Evolutionary conservation across 2,113 vertebrate species (phyloP).

Genomic region (Saccopteryx leptura): DNA sequence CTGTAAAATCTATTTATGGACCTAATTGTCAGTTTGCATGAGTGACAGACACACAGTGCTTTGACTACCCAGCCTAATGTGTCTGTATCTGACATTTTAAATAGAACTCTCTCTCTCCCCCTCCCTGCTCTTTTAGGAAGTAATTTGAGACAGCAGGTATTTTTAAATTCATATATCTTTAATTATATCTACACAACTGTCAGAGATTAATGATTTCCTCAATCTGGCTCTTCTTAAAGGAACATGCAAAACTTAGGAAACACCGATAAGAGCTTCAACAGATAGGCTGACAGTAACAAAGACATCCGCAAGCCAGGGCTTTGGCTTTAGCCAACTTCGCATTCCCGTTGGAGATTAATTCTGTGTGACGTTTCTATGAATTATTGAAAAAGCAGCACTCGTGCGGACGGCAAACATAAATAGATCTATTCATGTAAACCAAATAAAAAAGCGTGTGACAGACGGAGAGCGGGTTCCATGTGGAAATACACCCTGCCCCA

Average conservation of each 20-base stretch:
- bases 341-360: slow-evolving; percentile 85
- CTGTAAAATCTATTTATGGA: slow-evolving; percentile 83
- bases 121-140: slow-evolving; percentile 79
- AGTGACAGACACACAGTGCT: slow-evolving; percentile 83
- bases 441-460: slow-evolving; percentile 81
- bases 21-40: slow-evolving; percentile 83
- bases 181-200: slow-evolving; percentile 88
- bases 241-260: slow-evolving; percentile 83
- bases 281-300: slow-evolving; percentile 84
- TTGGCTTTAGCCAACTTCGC: slow-evolving; percentile 84
- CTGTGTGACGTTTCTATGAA: slow-evolving; percentile 86
- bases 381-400: slow-evolving; percentile 86
- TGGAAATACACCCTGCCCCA: slow-evolving; percentile 29
- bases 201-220: slow-evolving; percentile 90
- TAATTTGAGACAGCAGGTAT: slow-evolving; percentile 88
- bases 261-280: slow-evolving; percentile 74
- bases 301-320: slow-evolving; percentile 77
- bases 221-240: slow-evolving; percentile 84
- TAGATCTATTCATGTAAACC: slow-evolving; percentile 81
- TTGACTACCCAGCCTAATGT: slow-evolving; percentile 72
- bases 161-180: slow-evolving; percentile 87
- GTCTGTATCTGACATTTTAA: slow-evolving; percentile 81
- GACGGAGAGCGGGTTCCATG: slow-evolving; percentile 47
- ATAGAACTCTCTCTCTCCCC: slow-evolving; percentile 73
- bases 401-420: slow-evolving; percentile 81